Evolutionary conservation across 1,140 invertebrate species (phyloP).

Genomic region (Drosophila arizonae): DNA sequence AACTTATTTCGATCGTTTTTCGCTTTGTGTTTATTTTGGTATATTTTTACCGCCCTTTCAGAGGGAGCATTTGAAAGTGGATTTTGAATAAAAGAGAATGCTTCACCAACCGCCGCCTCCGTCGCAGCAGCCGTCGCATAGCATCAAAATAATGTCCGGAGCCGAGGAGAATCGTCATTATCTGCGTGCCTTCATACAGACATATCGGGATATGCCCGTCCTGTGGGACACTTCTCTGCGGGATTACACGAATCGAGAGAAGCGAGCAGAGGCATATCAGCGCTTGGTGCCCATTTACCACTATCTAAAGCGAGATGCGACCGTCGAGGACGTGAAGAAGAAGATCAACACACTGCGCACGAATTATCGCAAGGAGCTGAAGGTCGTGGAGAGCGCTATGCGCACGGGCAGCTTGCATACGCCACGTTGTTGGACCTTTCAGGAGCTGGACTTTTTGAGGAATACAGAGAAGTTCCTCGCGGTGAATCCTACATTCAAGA

Average conservation of each 20-base stretch:
- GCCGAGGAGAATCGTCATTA: constrained; percentile 78
- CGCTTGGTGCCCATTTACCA: constrained; percentile 77
- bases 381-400: constrained; percentile 73
- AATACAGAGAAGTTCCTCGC: constrained; percentile 78
- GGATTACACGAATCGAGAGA: constrained; percentile 78
- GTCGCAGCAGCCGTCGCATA: constrained; percentile 46
- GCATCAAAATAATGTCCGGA: constrained; percentile 69
- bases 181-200: constrained; percentile 73
- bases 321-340: constrained; percentile 77
- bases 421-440: constrained; percentile 78
- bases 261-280: constrained; percentile 73
- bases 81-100: constrained; percentile 46
- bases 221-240: constrained; percentile 76
- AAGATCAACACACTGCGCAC: constrained; percentile 79
- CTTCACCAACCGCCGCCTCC: constrained; percentile 55
- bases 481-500: constrained; percentile 69
- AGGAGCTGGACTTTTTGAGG: constrained; percentile 74
- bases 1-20: background rate
- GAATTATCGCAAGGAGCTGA: constrained; percentile 77
- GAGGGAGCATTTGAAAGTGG: constrained; percentile 19
- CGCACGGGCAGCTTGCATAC: constrained; percentile 64
- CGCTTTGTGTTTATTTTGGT: background rate
- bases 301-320: constrained; percentile 75
- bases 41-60: constrained; percentile 17
- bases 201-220: constrained; percentile 73